These are phyloP conservation scores for Conops quadrifasciatus DNA, from an alignment of 2,888 invertebrate species.

Conservation along the genomic window DNA sequence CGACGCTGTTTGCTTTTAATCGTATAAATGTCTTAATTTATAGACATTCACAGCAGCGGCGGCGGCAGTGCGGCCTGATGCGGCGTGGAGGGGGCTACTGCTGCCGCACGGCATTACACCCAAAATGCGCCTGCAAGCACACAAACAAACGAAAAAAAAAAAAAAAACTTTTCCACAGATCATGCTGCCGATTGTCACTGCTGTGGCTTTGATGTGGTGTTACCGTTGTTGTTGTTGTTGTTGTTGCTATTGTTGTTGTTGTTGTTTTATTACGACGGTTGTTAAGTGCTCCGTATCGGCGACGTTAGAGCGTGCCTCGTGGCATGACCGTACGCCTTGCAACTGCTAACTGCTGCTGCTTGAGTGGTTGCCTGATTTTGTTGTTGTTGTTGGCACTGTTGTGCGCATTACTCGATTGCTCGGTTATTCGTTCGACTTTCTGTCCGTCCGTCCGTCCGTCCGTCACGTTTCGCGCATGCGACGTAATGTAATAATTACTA, in stretches of 20 bases:
- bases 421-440: slow-evolving; percentile 7
- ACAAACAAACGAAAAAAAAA: neutral
- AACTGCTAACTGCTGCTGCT: neutral
- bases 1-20: slow-evolving; percentile 59
- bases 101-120: slow-evolving; percentile 16
- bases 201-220: slow-evolving; percentile 27
- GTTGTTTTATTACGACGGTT: slow-evolving; percentile 3
- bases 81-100: neutral
- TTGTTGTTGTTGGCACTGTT: slow-evolving; percentile 12
- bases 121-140: slow-evolving; percentile 20
- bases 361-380: neutral
- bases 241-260: neutral
- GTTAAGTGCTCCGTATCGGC: too few species aligned
- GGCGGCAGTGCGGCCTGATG: neutral
- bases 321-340: slow-evolving; percentile 16
- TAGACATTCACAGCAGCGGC: slow-evolving; percentile 45
- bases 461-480: slow-evolving; percentile 11
- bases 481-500: slow-evolving; percentile 62
- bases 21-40: slow-evolving; percentile 63
- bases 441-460: neutral
- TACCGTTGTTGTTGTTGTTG: neutral
- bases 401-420: neutral
- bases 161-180: slow-evolving; percentile 24
- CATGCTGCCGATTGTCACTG: slow-evolving; percentile 37
- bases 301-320: neutral